Evolutionary conservation across 2,888 invertebrate genomes (phyloP).

Genomic region (Heteromyza rotundicornis): DNA sequence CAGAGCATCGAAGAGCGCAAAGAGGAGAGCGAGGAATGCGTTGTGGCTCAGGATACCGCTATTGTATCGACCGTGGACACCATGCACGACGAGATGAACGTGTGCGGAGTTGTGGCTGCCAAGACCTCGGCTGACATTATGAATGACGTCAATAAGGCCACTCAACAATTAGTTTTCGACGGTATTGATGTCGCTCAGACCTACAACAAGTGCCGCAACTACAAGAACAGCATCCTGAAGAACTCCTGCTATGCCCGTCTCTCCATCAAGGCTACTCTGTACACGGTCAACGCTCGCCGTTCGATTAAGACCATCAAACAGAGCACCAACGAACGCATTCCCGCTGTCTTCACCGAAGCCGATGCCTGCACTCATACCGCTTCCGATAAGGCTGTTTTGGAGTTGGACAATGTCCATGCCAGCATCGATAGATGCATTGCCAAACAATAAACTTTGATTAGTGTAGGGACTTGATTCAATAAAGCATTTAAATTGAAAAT

Average conservation of each 20-base stretch:
- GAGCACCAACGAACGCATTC: conserved; percentile 41
- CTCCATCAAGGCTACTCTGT: conserved; percentile 37
- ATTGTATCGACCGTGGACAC: conserved; percentile 33
- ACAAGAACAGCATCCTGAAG: conserved; percentile 34
- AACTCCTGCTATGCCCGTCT: conserved; percentile 39
- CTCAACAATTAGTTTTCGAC: conserved; percentile 45
- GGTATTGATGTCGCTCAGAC: conserved; percentile 36
- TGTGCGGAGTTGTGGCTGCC: conserved; percentile 43
- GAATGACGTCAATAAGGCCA: conserved; percentile 42
- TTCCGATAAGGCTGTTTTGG: conserved; percentile 37
- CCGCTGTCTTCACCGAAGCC: conserved; percentile 40
- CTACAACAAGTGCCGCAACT: conserved; percentile 39
- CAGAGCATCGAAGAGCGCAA: conserved; percentile 39
- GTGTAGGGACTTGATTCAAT: too few species aligned
- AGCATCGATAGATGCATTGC: conserved; percentile 39
- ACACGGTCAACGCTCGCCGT: conserved; percentile 33
- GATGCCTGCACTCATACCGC: conserved; percentile 43
- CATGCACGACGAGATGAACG: conserved; percentile 39
- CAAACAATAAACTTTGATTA: too few species aligned
- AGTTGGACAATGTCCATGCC: conserved; percentile 34
- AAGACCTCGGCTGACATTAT: conserved; percentile 44
- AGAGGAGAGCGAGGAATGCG: conserved; percentile 36
- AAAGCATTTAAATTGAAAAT: too few species aligned
- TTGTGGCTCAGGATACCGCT: conserved; percentile 37
- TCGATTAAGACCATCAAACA: conserved; percentile 45